Conservation (phyloP, 2,888 invertebrate species). For the Ischnura elegans region DNA sequence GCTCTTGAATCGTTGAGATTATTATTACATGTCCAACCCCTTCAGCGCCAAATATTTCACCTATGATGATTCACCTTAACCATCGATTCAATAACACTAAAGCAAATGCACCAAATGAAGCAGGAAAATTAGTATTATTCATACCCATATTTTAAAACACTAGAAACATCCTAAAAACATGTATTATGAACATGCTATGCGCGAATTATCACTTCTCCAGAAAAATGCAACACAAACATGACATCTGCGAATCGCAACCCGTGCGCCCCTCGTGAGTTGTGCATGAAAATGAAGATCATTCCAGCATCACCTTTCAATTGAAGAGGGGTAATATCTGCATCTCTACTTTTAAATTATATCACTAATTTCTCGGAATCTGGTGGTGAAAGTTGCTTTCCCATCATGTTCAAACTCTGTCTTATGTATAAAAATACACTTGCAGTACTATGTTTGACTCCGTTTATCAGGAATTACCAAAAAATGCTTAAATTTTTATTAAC, state of each 20-base stretch:
- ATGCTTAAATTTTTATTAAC: no score
- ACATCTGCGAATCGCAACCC: background rate
- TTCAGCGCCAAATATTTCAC: constrained; percentile 59
- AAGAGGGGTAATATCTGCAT: background rate
- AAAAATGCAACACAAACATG: constrained; percentile 56
- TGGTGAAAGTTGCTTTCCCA: no score
- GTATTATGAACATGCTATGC: background rate
- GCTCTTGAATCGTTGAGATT: background rate
- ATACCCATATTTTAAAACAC: constrained; percentile 27
- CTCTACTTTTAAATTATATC: no score
- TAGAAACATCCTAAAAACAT: background rate
- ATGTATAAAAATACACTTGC: no score
- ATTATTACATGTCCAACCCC: constrained; percentile 46
- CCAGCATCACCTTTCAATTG: no score
- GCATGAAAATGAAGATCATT: background rate
- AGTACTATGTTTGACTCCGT: background rate
- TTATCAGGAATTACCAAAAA: background rate
- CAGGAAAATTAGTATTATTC: background rate
- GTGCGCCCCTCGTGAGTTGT: background rate
- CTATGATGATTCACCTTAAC: constrained; percentile 62
- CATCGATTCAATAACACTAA: constrained; percentile 55
- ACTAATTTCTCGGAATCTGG: no score
- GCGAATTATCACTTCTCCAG: constrained; percentile 26
- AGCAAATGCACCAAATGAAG: background rate
- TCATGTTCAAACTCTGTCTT: no score